phyloP scores from a whole-genome alignment of 2,888 invertebrate species.

The Apotomis betuletana region DNA sequence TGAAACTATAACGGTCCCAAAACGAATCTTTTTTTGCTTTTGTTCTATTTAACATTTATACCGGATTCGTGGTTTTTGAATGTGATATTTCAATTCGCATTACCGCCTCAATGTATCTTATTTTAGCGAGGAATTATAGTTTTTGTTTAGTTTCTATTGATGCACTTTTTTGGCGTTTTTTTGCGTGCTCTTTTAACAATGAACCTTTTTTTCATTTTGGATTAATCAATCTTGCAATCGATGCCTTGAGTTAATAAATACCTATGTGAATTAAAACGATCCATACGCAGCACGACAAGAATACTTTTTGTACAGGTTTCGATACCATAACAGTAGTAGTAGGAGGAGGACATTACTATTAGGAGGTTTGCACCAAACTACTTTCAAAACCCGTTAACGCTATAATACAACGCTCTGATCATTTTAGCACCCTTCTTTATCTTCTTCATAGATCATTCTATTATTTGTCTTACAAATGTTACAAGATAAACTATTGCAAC shows the following conservation, averaged over 20 bases:
- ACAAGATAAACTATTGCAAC: neutral
- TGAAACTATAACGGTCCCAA: slow-evolving; percentile 33
- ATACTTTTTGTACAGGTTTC: too few species aligned
- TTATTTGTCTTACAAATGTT: too few species aligned
- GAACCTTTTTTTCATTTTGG: too few species aligned
- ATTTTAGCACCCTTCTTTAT: slow-evolving; percentile 19
- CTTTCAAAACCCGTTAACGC: slow-evolving; percentile 12
- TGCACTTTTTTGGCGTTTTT: slow-evolving; percentile 1
- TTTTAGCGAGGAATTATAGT: slow-evolving; percentile 18
- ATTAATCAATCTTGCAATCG: too few species aligned
- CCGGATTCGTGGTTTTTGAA: slow-evolving; percentile 37
- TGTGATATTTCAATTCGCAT: slow-evolving; percentile 37
- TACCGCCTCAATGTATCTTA: slow-evolving; percentile 19
- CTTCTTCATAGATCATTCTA: slow-evolving; percentile 16
- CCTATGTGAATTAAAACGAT: too few species aligned
- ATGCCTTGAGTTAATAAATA: too few species aligned
- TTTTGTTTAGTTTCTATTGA: slow-evolving; percentile 19
- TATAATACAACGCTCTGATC: neutral
- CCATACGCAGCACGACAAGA: too few species aligned
- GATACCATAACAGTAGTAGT: too few species aligned
- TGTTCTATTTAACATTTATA: slow-evolving; percentile 32
- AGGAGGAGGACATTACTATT: too few species aligned
- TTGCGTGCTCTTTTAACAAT: too few species aligned
- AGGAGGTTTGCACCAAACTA: neutral
- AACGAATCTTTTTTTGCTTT: slow-evolving; percentile 22